These are phyloP conservation scores for Lithobates sylvaticus DNA, from an alignment of 2,797 vertebrate genomes.

Conservation along the genomic window DNA sequence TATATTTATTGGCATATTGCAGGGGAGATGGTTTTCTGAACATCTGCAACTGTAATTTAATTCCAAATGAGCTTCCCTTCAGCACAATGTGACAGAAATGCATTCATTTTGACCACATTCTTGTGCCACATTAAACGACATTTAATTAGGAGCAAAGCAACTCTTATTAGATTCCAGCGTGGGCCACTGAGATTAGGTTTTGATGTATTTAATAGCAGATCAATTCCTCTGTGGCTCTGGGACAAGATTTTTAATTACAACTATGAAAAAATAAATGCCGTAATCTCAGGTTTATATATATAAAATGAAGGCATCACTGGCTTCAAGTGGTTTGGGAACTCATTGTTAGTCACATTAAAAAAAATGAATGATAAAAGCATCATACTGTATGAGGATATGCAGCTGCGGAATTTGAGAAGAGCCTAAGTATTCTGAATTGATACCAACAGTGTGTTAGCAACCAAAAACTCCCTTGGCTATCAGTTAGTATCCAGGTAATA, in stretches of 20 bases:
- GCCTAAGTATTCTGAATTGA: background rate
- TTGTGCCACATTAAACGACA: conserved; percentile 34
- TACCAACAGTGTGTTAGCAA: background rate
- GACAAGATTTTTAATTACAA: conserved; percentile 61
- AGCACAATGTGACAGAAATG: conserved; percentile 27
- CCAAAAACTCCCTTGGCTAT: too few species aligned
- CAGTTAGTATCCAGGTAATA: too few species aligned
- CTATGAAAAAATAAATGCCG: conserved; percentile 50
- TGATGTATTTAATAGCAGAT: conserved; percentile 58
- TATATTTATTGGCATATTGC: background rate
- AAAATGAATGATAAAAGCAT: too few species aligned
- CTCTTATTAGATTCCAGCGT: conserved; percentile 44
- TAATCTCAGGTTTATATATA: conserved; percentile 51
- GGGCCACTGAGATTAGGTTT: conserved; percentile 52
- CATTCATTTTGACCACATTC: conserved; percentile 42
- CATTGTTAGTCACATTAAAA: conserved; percentile 30
- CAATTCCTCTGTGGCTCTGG: conserved; percentile 53
- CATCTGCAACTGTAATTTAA: conserved; percentile 7
- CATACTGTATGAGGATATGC: background rate
- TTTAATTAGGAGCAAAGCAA: conserved; percentile 52
- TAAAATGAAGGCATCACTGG: conserved; percentile 53
- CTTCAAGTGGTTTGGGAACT: conserved; percentile 41
- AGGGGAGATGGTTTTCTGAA: background rate
- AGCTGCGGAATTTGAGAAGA: background rate
- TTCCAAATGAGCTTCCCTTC: conserved; percentile 29